phyloP scores from a whole-genome alignment of 1,140 invertebrate species.

The Apocrypta bakeri region DNA sequence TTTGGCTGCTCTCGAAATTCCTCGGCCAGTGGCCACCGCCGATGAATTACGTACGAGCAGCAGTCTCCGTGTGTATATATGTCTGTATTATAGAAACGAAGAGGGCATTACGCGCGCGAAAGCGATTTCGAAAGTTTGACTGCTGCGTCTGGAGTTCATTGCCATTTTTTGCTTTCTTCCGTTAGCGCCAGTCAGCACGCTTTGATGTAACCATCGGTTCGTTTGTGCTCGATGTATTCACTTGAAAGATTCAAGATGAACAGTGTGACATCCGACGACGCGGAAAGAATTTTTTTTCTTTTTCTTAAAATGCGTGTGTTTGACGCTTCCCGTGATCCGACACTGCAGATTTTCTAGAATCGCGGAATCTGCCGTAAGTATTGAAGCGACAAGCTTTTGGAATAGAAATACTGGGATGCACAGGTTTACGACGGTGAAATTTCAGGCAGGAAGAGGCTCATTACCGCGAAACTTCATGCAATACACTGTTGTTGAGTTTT shows the following conservation, averaged over 20 bases:
- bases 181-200: background rate
- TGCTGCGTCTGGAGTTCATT: slow-evolving; percentile 57
- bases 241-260: too few species aligned
- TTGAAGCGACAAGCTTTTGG: background rate
- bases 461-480: slow-evolving; percentile 27
- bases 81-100: background rate
- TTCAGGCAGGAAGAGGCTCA: slow-evolving; percentile 49
- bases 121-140: slow-evolving; percentile 50
- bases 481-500: background rate
- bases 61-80: too few species aligned
- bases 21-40: background rate
- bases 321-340: too few species aligned
- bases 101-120: slow-evolving; percentile 31
- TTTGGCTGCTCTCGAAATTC: slow-evolving; percentile 63
- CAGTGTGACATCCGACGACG: too few species aligned
- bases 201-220: slow-evolving; percentile 20
- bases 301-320: too few species aligned
- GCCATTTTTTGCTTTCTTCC: slow-evolving; percentile 49
- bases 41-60: too few species aligned
- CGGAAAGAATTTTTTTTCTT: too few species aligned
- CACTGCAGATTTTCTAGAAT: background rate
- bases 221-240: too few species aligned
- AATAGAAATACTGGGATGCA: background rate
- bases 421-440: slow-evolving; percentile 31
- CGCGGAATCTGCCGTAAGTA: background rate